Percentiles rank a stretch among this genome's conserved stretches.
Conservation (phyloP, 2,888 invertebrate species). For the Cetonia aurata region DNA sequence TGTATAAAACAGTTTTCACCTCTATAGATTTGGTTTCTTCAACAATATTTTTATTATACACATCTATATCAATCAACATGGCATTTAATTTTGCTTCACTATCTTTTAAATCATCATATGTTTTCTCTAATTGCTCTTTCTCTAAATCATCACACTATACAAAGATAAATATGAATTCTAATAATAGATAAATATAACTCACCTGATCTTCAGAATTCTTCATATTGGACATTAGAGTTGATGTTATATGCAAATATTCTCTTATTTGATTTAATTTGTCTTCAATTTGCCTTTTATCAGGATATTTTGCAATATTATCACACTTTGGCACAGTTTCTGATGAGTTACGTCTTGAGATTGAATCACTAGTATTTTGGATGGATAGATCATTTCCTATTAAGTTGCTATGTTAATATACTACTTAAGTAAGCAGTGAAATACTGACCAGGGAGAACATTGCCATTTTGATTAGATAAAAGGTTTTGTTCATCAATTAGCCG, state of each 20-base stretch:
- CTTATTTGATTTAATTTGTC: constrained; percentile 78
- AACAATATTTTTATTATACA: constrained; percentile 48
- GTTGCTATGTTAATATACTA: neutral
- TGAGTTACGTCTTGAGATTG: constrained; percentile 63
- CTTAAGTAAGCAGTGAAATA: constrained; percentile 6
- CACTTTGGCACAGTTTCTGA: constrained; percentile 62
- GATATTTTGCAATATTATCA: constrained; percentile 68
- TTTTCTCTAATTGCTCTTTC: constrained; percentile 73
- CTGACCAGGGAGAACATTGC: constrained; percentile 28
- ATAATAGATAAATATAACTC: constrained; percentile 55
- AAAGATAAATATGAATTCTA: neutral
- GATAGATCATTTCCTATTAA: constrained; percentile 57
- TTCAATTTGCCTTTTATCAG: constrained; percentile 78
- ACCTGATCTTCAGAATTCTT: constrained; percentile 78
- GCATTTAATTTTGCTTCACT: constrained; percentile 76
- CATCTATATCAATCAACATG: constrained; percentile 67
- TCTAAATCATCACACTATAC: constrained; percentile 57
- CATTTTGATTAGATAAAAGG: constrained; percentile 37
- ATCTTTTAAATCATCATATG: constrained; percentile 78
- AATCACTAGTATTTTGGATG: constrained; percentile 60
- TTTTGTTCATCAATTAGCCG: constrained; percentile 40
- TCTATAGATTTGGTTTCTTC: constrained; percentile 48
- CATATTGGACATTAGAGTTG: constrained; percentile 78
- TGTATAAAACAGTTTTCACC: constrained; percentile 38
- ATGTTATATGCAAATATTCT: constrained; percentile 79